Evolutionary conservation across 2,113 vertebrate genomes (phyloP).

Genomic region (Oxyruncus cristatus): DNA sequence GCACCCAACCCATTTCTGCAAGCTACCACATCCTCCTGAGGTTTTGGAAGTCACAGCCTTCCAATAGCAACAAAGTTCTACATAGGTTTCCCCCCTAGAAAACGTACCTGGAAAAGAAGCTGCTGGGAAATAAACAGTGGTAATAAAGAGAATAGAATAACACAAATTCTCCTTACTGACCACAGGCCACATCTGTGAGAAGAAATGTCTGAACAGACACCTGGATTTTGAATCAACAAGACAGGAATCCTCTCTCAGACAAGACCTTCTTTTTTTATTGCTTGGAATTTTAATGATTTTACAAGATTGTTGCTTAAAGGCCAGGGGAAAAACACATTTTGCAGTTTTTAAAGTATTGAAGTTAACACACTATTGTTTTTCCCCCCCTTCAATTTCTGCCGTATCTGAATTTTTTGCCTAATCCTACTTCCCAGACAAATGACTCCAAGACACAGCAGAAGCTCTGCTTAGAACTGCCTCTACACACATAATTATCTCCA

Average conservation of each 20-base stretch:
- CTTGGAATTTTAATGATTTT: background rate
- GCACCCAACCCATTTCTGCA: background rate
- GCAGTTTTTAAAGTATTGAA: background rate
- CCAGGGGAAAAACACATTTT: background rate
- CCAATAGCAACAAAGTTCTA: background rate
- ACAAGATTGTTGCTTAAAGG: background rate
- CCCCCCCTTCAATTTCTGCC: background rate
- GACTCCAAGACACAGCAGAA: conserved; percentile 1
- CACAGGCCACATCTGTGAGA: background rate
- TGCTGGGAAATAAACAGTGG: background rate
- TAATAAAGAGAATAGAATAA: background rate
- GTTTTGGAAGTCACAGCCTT: background rate
- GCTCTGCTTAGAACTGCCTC: background rate
- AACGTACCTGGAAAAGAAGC: background rate
- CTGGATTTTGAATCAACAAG: background rate
- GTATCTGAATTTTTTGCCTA: background rate
- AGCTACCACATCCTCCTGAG: background rate
- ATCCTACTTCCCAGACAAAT: background rate
- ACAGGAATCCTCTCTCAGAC: background rate
- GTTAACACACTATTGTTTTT: background rate
- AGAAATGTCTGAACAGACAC: background rate
- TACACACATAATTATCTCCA: conserved; percentile 7
- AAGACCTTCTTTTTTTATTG: background rate
- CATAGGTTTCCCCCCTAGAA: background rate
- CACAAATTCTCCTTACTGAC: background rate